These are phyloP conservation scores for Pristis pectinata DNA, from an alignment of 2,797 vertebrate species.

Conservation along the genomic window DNA sequence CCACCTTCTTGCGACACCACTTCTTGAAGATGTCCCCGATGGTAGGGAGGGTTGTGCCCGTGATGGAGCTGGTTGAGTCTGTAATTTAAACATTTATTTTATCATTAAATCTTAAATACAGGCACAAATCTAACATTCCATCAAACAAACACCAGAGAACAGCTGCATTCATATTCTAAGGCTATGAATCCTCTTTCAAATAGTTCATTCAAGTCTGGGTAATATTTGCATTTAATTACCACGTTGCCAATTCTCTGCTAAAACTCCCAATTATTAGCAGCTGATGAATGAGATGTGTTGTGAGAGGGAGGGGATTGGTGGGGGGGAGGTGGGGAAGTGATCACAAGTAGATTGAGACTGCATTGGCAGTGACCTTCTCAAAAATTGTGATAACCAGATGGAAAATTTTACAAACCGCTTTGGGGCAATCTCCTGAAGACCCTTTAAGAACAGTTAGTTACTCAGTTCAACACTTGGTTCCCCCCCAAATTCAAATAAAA, in stretches of 20 bases:
- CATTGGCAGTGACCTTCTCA: background rate
- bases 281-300: background rate
- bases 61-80: too few relatives aligned
- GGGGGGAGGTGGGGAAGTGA: background rate
- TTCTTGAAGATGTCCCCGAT: too few relatives aligned
- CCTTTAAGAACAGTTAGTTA: background rate
- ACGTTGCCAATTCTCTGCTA: background rate
- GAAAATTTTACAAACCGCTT: background rate
- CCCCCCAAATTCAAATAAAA: background rate
- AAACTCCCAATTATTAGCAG: background rate
- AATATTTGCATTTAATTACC: background rate
- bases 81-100: background rate
- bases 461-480: background rate
- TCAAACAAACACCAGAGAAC: background rate
- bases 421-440: background rate
- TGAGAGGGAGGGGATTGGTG: background rate
- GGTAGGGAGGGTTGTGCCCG: too few relatives aligned
- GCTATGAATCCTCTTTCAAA: background rate
- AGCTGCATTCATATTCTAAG: background rate
- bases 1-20: too few relatives aligned
- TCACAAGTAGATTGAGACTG: background rate
- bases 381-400: background rate
- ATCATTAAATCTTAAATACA: background rate
- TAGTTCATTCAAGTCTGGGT: background rate
- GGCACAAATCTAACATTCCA: background rate